A percentile compares a stretch with the other conserved stretches of the same genome.
phyloP scores from a whole-genome alignment of 1,140 invertebrate genomes.

The Tetramorium parvispinum region DNA sequence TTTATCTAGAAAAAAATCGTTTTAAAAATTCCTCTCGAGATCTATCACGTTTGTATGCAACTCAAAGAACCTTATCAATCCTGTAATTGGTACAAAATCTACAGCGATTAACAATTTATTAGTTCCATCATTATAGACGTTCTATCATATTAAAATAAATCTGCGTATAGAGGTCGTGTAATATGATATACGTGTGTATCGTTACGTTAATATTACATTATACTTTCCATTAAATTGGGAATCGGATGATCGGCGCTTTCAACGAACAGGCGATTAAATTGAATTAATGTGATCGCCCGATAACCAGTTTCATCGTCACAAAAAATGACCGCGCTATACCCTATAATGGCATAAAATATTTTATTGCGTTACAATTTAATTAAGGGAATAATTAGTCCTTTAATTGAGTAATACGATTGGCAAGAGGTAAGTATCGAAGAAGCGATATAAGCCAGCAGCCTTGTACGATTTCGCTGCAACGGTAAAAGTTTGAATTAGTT shows the following conservation, averaged over 20 bases:
- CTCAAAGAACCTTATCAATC: slow-evolving; percentile 4
- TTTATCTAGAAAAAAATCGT: neutral
- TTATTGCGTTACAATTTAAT: slow-evolving; percentile 65
- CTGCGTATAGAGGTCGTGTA: neutral
- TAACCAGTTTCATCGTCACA: slow-evolving; percentile 10
- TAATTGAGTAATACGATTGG: slow-evolving; percentile 61
- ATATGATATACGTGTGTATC: slow-evolving; percentile 20
- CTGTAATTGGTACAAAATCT: slow-evolving; percentile 9
- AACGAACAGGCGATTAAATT: slow-evolving; percentile 39
- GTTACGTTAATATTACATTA: slow-evolving; percentile 29
- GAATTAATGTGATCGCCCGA: slow-evolving; percentile 28
- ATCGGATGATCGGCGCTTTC: slow-evolving; percentile 27
- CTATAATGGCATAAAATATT: neutral
- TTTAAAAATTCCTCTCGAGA: neutral
- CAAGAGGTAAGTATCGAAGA: slow-evolving; percentile 76
- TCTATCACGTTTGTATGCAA: neutral
- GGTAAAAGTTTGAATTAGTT: slow-evolving; percentile 80
- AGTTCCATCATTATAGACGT: slow-evolving; percentile 20
- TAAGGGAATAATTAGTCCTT: slow-evolving; percentile 76
- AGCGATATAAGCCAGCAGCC: slow-evolving; percentile 70
- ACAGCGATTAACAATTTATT: slow-evolving; percentile 24
- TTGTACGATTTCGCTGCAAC: slow-evolving; percentile 73
- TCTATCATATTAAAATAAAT: slow-evolving; percentile 34
- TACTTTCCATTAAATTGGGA: slow-evolving; percentile 33
- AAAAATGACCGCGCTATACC: slow-evolving; percentile 39